These are phyloP conservation scores for Antheraea mylitta DNA, from an alignment of 1,140 invertebrate genomes.

Conservation along the genomic window DNA sequence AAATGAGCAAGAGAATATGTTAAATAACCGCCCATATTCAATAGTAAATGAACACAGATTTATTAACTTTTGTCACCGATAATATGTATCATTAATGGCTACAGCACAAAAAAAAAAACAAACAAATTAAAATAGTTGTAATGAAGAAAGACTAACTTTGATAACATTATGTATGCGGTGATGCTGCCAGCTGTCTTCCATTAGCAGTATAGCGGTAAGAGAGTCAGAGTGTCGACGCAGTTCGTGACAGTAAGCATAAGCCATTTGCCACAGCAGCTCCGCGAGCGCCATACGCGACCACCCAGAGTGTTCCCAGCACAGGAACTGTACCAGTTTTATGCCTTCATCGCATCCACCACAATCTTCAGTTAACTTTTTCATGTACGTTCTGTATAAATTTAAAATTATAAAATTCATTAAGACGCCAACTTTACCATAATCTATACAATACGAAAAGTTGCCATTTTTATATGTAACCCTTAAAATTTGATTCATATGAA, in stretches of 20 bases:
- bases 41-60: too few relatives aligned
- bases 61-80: too few relatives aligned
- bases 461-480: too few relatives aligned
- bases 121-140: neutral
- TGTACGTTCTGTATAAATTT: conserved; percentile 82
- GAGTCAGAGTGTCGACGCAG: conserved; percentile 95
- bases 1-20: too few relatives aligned
- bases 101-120: too few relatives aligned
- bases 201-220: conserved; percentile 90
- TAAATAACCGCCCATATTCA: too few relatives aligned
- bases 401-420: too few relatives aligned
- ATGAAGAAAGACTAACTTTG: conserved; percentile 77
- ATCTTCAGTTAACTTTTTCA: conserved; percentile 98
- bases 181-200: conserved; percentile 98
- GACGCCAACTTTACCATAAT: too few relatives aligned
- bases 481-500: too few relatives aligned
- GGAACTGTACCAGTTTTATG: conserved; percentile 92
- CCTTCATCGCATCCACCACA: conserved; percentile 95
- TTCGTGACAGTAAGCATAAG: conserved; percentile 97
- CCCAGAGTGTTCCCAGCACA: conserved; percentile 97
- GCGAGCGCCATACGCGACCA: conserved; percentile 93
- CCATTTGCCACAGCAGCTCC: conserved; percentile 96
- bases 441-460: too few relatives aligned
- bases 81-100: too few relatives aligned
- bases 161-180: conserved; percentile 95